These are phyloP conservation scores for Syndactyla subalaris DNA, from an alignment of 2,797 vertebrate genomes.

Conservation along the genomic window DNA sequence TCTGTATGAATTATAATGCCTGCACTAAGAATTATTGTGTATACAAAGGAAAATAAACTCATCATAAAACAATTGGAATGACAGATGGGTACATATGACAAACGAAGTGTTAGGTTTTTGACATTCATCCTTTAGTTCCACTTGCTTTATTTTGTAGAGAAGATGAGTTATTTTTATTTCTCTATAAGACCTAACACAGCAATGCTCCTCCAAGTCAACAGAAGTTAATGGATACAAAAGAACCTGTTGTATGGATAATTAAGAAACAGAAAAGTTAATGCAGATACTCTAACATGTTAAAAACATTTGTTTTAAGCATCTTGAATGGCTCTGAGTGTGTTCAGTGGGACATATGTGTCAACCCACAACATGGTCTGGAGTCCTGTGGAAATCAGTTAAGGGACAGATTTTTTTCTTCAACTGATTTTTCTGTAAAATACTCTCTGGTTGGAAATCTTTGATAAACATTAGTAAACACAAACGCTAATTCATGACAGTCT, in stretches of 20 bases:
- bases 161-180: not conserved
- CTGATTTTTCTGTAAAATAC: not conserved
- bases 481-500: not conserved
- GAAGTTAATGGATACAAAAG: not conserved
- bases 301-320: not conserved
- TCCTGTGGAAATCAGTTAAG: not conserved
- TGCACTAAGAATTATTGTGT: not conserved
- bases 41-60: not conserved
- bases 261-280: not conserved
- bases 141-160: not conserved
- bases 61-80: not conserved
- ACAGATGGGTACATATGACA: not conserved
- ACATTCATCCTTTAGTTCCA: not conserved
- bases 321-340: not conserved
- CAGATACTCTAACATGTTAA: not conserved
- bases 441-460: not conserved
- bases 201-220: not conserved
- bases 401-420: not conserved
- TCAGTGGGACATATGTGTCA: not conserved
- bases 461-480: not conserved
- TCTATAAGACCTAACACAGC: not conserved
- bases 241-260: not conserved
- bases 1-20: not conserved
- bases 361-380: not conserved
- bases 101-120: not conserved